Conservation (phyloP, 2,113 vertebrate genomes). For the Hypanus sabinus region DNA sequence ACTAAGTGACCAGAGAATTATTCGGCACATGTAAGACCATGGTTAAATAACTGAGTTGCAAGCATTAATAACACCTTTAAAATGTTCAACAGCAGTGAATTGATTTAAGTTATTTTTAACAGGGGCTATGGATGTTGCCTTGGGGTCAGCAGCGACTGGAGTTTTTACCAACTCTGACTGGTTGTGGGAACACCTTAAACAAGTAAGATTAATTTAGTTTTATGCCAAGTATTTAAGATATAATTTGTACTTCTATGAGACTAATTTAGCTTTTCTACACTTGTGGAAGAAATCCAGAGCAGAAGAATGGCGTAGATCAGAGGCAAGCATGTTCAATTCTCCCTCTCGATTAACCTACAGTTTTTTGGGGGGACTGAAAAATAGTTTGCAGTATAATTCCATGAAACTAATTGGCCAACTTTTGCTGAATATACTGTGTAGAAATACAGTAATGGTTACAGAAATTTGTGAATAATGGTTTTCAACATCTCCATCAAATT, state of each 20-base stretch:
- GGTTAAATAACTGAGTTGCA: background rate
- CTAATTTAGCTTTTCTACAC: background rate
- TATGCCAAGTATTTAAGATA: background rate
- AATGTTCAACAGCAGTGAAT: background rate
- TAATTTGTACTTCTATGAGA: background rate
- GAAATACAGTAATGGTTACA: background rate
- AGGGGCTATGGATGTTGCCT: constrained; percentile 89
- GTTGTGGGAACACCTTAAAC: constrained; percentile 78
- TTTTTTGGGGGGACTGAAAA: background rate
- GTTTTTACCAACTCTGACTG: constrained; percentile 91
- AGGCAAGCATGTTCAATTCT: background rate
- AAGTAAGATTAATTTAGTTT: constrained; percentile 47
- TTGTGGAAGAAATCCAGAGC: background rate
- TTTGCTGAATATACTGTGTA: background rate
- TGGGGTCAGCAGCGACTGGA: constrained; percentile 84
- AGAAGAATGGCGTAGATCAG: background rate
- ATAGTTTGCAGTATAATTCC: background rate
- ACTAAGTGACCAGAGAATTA: background rate
- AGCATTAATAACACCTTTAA: background rate
- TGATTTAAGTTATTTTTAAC: constrained; percentile 32
- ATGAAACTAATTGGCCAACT: background rate
- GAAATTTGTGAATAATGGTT: background rate
- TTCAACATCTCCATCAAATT: background rate
- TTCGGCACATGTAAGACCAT: background rate
- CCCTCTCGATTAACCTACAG: background rate